A percentile compares a stretch with the other conserved stretches of the same genome.
Evolutionary conservation across 1,140 invertebrate species (phyloP).

Genomic region (Mercenaria mercenaria): DNA sequence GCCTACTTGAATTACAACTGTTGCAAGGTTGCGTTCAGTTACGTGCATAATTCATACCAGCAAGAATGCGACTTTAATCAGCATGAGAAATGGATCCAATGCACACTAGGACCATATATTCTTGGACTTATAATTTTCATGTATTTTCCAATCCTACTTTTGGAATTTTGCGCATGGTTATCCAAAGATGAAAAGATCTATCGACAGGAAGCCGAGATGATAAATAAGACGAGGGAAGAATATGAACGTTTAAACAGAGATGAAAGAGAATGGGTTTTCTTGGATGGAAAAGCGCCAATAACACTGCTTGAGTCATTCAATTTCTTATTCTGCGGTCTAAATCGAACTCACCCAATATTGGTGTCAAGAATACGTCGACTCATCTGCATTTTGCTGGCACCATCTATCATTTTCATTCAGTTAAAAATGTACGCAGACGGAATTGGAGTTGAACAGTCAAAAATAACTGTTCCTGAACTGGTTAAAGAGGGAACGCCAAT

Average conservation of each 20-base stretch:
- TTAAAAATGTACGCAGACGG: slow-evolving; percentile 21
- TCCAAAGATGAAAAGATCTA: neutral
- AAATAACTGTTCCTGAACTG: slow-evolving; percentile 16
- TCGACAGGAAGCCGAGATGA: neutral
- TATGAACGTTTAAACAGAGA: neutral
- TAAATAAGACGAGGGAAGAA: neutral
- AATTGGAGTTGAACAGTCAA: neutral
- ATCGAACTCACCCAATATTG: neutral
- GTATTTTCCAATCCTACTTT: slow-evolving; percentile 46
- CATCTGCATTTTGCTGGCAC: slow-evolving; percentile 13
- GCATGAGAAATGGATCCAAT: neutral
- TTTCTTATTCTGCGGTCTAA: neutral
- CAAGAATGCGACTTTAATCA: neutral
- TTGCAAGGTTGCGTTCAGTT: neutral
- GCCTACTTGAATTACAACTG: neutral
- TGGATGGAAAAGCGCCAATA: slow-evolving; percentile 38
- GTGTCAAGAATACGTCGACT: slow-evolving; percentile 24
- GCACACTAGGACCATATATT: slow-evolving; percentile 39
- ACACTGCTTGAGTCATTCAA: neutral
- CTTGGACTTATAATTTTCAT: slow-evolving; percentile 28
- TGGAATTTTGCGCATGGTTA: neutral
- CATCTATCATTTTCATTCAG: slow-evolving; percentile 36
- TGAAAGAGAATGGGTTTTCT: slow-evolving; percentile 13
- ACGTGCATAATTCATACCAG: neutral
- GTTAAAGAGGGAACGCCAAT: slow-evolving; percentile 9